These are phyloP conservation scores for Oikopleura dioica DNA, from an alignment of 23 tunicate species.

Conservation along the genomic window DNA sequence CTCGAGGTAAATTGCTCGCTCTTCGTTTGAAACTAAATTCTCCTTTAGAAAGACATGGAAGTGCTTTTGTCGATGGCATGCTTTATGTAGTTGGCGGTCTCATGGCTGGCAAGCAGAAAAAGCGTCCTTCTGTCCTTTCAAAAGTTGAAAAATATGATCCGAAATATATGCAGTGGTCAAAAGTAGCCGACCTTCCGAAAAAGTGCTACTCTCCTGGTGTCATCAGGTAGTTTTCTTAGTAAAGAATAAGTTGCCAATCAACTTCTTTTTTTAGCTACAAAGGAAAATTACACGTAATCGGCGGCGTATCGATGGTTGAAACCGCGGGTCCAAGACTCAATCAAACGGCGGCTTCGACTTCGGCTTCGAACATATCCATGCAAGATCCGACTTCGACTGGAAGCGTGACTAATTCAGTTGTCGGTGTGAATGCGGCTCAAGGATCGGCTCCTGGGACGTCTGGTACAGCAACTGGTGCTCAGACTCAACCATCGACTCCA, in stretches of 20 bases:
- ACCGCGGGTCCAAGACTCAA: background rate
- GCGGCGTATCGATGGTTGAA: conserved; percentile 78
- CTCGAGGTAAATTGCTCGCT: no score
- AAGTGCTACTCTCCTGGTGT: conserved; percentile 79
- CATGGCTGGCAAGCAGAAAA: conserved; percentile 69
- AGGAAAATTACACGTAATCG: conserved; percentile 86
- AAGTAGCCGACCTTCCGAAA: conserved; percentile 67
- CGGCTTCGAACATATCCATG: no score
- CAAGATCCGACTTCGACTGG: no score
- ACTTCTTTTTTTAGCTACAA: no score
- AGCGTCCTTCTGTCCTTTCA: conserved; percentile 61
- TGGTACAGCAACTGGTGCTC: no score
- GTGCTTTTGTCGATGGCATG: conserved; percentile 63
- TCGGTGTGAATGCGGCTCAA: no score
- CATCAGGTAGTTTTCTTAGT: background rate
- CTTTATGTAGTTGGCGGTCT: conserved; percentile 80
- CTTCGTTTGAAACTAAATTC: no score
- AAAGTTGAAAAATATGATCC: conserved; percentile 70
- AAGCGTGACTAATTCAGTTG: no score
- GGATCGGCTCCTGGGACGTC: no score
- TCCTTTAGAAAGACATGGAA: conserved; percentile 89
- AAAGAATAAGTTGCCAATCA: no score
- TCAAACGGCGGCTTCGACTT: no score
- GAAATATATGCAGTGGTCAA: conserved; percentile 46
- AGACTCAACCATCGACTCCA: background rate